Evolutionary conservation across 2,113 vertebrate genomes (phyloP), one percentile per base, ranked within the genome.

Genomic region (Colossoma macropomum): DNA sequence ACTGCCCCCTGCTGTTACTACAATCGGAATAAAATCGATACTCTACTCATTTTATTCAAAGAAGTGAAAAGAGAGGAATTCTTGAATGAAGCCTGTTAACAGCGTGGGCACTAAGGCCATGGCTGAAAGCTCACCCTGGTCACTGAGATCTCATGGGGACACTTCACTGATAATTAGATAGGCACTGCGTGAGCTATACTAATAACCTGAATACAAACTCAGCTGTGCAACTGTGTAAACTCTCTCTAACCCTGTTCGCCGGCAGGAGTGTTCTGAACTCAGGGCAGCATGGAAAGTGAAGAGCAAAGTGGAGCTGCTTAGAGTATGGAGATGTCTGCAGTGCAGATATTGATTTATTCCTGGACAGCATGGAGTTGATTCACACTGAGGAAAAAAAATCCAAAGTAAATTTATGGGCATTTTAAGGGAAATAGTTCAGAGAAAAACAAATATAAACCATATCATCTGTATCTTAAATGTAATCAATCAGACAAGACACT

Each of bases 1-100:
- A 90, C 79, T 93, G 92, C 88, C 91, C 90, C 85, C 92, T 75
- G 62, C 69, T 88, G 93, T 90, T 63, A 19, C 21, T 4, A 10
- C 28, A 41, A 65, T 6, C 12, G 2, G 15, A 38, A 50, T 27
- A 21, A 23, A 34, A 45, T 10, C 11, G 1, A 62, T 11, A 28
- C 19, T 45, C 52, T n/a, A 17, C 25, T 32, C 63, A 28, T 60
- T 52, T 54, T 12, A 79, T 17, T 69, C 50, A 56, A 2, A 28
- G 12, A 10, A 71, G 10, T 25, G 68, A 21, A 71, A n/a, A 71
- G 38, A 41, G 34, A 71, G 7, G 25, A 0, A 12, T 4, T 71
- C 15, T 71, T 71, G 10, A 62, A 62, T 62, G 25, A 69, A n/a
- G 66, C 19, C 66, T 45, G 34, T 38, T 38, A 21, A 69, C 19